These are phyloP conservation scores for Ligdia adustata DNA, from an alignment of 2,888 invertebrate species.

Conservation along the genomic window DNA sequence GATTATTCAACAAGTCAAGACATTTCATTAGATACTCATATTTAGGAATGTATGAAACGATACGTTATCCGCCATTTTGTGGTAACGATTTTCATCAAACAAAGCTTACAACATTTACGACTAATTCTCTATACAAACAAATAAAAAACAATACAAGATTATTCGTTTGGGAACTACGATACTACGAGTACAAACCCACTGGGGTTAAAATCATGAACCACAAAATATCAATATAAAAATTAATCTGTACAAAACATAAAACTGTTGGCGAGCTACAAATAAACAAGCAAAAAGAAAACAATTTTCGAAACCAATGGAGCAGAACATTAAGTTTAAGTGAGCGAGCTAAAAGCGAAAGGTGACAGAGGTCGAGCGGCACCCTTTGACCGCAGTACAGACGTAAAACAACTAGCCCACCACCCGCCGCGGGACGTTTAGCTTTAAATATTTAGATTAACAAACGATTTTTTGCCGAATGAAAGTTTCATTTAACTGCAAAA, in stretches of 20 bases:
- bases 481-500: slow-evolving; percentile 12
- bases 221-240: slow-evolving; percentile 1
- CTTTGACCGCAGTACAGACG: slow-evolving; percentile 13
- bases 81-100: no score
- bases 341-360: slow-evolving; percentile 16
- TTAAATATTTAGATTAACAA: slow-evolving; percentile 17
- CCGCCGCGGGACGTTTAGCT: slow-evolving; percentile 4
- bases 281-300: slow-evolving; percentile 10
- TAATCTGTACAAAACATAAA: no score
- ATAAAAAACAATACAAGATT: no score
- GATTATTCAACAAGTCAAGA: no score
- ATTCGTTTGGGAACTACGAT: no score
- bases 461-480: slow-evolving; percentile 14
- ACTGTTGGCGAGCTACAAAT: slow-evolving; percentile 1
- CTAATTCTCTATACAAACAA: no score
- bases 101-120: no score
- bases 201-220: slow-evolving; percentile 1
- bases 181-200: no score
- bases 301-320: slow-evolving; percentile 9
- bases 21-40: no score
- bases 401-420: slow-evolving; percentile 14
- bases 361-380: slow-evolving; percentile 11
- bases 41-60: no score
- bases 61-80: no score
- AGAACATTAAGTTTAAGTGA: slow-evolving; percentile 18